phyloP scores from a whole-genome alignment of 2,797 vertebrate genomes.

The Protonibea diacanthus region DNA sequence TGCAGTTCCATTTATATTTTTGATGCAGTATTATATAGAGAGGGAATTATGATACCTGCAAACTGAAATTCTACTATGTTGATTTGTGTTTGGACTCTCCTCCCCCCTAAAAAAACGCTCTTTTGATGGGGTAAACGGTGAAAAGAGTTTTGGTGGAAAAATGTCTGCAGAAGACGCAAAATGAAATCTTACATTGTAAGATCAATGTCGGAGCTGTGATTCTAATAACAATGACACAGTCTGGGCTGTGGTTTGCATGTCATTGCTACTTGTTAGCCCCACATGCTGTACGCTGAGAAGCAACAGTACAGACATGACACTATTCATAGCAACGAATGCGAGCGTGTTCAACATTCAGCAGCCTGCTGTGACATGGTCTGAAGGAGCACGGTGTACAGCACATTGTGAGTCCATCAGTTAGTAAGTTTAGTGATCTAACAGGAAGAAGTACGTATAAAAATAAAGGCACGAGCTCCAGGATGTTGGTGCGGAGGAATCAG shows the following conservation, averaged over 20 bases:
- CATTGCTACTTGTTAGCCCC: neutral
- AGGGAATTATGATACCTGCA: neutral
- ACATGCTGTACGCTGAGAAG: neutral
- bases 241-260: neutral
- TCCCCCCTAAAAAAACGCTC: neutral
- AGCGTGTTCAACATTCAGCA: constrained; percentile 40
- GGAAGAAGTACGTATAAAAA: neutral
- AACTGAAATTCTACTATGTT: neutral
- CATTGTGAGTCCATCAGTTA: neutral
- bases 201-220: neutral
- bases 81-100: neutral
- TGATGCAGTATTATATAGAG: neutral
- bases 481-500: neutral
- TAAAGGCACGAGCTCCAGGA: neutral
- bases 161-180: neutral
- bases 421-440: neutral
- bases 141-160: neutral
- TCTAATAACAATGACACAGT: neutral
- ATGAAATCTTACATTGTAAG: neutral
- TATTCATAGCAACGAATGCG: constrained; percentile 21
- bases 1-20: neutral
- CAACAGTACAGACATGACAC: neutral
- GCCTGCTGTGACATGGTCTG: neutral
- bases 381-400: neutral
- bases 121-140: neutral